These are phyloP conservation scores for Mus spretus DNA, from an alignment of 2,797 vertebrate species.

Conservation along the genomic window DNA sequence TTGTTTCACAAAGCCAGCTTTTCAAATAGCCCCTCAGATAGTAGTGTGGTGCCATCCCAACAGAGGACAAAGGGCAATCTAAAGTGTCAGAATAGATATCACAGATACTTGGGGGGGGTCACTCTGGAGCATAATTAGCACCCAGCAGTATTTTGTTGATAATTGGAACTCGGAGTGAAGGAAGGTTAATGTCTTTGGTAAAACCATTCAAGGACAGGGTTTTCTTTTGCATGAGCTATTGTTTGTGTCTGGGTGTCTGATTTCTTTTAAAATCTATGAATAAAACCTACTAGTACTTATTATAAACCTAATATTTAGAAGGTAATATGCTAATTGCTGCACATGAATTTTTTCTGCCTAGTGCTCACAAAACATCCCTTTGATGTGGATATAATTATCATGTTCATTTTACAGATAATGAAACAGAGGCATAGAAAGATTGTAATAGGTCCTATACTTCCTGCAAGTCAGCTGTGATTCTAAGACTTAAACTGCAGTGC, in stretches of 20 bases:
- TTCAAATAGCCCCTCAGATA: background rate
- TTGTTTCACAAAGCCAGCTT: background rate
- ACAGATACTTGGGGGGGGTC: background rate
- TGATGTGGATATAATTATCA: background rate
- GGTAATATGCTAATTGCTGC: background rate
- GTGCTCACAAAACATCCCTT: background rate
- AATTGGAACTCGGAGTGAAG: background rate
- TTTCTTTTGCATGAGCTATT: background rate
- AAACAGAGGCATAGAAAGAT: constrained; percentile 4
- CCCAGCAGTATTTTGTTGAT: background rate
- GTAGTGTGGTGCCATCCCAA: background rate
- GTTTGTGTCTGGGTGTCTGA: background rate
- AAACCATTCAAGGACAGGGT: background rate
- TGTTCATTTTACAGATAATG: constrained; percentile 10
- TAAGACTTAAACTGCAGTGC: background rate
- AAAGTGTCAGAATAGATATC: background rate
- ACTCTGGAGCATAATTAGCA: background rate
- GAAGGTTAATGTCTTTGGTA: constrained; percentile 1
- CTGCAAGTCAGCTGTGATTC: background rate
- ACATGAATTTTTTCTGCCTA: background rate
- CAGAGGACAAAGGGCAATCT: constrained; percentile 17
- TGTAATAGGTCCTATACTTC: background rate
- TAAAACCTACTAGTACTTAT: background rate
- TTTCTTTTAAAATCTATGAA: constrained; percentile 22
- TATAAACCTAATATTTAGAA: background rate